Evolutionary conservation across 2,888 invertebrate genomes (phyloP).

Genomic region (Nebria brevicollis): DNA sequence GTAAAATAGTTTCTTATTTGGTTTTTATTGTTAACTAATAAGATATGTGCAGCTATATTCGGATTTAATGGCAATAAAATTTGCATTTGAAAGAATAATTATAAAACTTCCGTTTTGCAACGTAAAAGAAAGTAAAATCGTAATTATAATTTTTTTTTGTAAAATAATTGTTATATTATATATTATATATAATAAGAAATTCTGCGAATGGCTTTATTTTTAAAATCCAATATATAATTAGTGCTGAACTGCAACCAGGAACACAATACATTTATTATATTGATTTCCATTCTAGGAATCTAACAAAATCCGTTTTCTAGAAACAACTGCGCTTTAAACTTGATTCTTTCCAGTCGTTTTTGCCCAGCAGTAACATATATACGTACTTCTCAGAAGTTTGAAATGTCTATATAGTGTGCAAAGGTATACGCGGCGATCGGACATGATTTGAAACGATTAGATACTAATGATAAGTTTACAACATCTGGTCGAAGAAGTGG

Average conservation of each 20-base stretch:
- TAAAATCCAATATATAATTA: too few relatives aligned
- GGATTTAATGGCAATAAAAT: too few relatives aligned
- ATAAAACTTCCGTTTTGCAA: too few relatives aligned
- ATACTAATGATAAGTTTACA: slow-evolving; percentile 1
- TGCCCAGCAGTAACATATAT: background rate
- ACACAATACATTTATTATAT: background rate
- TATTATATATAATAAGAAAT: background rate
- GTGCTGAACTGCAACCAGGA: background rate
- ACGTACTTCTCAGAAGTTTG: background rate
- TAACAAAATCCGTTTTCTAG: background rate
- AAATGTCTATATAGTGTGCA: background rate
- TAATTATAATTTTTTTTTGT: too few relatives aligned
- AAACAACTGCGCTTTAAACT: background rate
- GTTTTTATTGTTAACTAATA: too few relatives aligned
- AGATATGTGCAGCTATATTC: too few relatives aligned
- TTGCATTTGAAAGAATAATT: too few relatives aligned
- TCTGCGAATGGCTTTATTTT: background rate
- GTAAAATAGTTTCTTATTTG: too few relatives aligned
- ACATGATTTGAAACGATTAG: background rate
- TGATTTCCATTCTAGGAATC: background rate
- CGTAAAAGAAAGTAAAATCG: too few relatives aligned
- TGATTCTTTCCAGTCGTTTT: background rate
- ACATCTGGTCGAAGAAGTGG: background rate
- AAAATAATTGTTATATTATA: too few relatives aligned
- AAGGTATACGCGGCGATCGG: background rate